Evolutionary conservation across 2,113 vertebrate genomes (phyloP), one percentile per base, ranked within the genome.

Genomic region (Dromiciops gliroides): DNA sequence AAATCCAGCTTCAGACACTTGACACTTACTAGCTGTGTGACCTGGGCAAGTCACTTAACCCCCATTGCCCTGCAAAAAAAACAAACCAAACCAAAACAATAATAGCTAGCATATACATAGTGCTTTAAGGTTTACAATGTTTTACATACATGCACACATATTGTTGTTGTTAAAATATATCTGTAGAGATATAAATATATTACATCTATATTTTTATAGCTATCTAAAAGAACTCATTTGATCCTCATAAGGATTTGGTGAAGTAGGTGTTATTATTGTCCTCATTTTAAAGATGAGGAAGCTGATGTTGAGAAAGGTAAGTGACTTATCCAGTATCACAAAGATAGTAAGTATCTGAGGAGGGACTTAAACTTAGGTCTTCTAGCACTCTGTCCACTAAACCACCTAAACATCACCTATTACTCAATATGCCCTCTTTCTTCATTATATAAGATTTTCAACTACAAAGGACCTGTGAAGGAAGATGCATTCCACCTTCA

Each of bases 211-310:
- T 53, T 67, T 60, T 37, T 37, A 37, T 37, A 31, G 37, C 31
- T 37, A 37, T 67, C 11, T 37, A 16, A 48, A 52, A 31, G 51
- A 31, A 83, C 11, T 94, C 49, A 75, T 75, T 92, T 83, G 92
- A 92, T 31, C 51, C 47, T 44, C 53, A 60, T 10, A 48, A 90
- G 24, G 75, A 26, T 88, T 88, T 91, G 91, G 50, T 90, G 10
- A 0, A 31, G 44, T 47, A 49, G 19, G 93, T 91, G 16, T 16
- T 75, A 12, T 52, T 96, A 95, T 94, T 90, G n/a, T 52, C 51
- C 95, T 44, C 23, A 91, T n/a, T 25, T 26, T 51, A 14, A 22
- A 50, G 52, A 60, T 91, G 95, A 94, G 88, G n/a, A 93, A 88
- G 51, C 10, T 48, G 48, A 90, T 47, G 48, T 50, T 83, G 44